These are phyloP conservation scores for Neocloeon triangulifer DNA, from an alignment of 1,140 invertebrate genomes.

Conservation along the genomic window DNA sequence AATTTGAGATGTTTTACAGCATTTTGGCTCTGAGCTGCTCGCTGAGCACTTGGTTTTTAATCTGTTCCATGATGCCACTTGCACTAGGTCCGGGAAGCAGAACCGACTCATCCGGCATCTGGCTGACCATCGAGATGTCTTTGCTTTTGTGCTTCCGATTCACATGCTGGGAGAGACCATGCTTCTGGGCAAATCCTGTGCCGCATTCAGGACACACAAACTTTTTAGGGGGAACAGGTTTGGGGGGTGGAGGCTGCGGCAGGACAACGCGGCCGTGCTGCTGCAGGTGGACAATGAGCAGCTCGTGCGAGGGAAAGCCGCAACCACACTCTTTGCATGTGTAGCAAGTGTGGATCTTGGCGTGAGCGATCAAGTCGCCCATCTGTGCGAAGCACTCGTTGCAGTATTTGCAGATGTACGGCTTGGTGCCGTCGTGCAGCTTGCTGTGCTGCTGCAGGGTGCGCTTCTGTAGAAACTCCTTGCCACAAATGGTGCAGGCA, in stretches of 20 bases:
- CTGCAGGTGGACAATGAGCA: conserved; percentile 51
- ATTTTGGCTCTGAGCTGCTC: too few species aligned
- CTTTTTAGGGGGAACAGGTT: conserved; percentile 27
- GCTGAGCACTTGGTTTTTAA: too few species aligned
- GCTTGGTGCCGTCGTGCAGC: conserved; percentile 32
- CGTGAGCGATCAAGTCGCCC: conserved; percentile 28
- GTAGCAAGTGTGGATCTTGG: neutral
- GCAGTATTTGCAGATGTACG: conserved; percentile 36
- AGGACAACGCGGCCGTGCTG: conserved; percentile 38
- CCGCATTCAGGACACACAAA: conserved; percentile 63
- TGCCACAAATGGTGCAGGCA: conserved; percentile 53
- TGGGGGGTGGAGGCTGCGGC: conserved; percentile 10
- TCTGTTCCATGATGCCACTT: too few species aligned
- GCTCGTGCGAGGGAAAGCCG: conserved; percentile 42
- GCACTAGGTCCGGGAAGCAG: too few species aligned
- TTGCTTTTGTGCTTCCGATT: too few species aligned
- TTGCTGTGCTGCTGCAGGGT: conserved; percentile 51
- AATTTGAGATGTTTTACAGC: too few species aligned
- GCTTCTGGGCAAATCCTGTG: conserved; percentile 61
- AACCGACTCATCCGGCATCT: too few species aligned
- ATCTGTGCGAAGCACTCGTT: conserved; percentile 51
- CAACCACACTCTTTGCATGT: conserved; percentile 33
- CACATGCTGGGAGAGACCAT: conserved; percentile 53
- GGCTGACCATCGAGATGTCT: too few species aligned
- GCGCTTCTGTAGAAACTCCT: conserved; percentile 62